phyloP scores from a whole-genome alignment of 2,888 invertebrate species.

The Matsumyia berberina region DNA sequence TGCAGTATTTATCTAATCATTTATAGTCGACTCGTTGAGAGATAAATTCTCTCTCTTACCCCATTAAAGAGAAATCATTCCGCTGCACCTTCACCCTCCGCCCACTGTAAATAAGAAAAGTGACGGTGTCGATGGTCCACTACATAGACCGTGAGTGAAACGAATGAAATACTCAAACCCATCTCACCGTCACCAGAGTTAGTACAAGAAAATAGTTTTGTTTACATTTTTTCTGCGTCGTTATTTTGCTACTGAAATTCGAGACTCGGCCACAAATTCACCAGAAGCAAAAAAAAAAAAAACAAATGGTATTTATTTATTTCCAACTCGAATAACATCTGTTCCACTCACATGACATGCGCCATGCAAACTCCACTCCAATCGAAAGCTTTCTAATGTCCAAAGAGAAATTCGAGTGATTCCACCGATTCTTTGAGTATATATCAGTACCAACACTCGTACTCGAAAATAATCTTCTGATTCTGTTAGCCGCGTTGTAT shows the following conservation, averaged over 20 bases:
- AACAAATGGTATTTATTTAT: not conserved
- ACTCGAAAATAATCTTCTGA: conserved; percentile 73
- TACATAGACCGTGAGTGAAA: conserved; percentile 11
- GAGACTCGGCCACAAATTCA: conserved; percentile 59
- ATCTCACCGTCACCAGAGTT: too few species aligned
- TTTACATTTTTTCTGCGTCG: conserved; percentile 69
- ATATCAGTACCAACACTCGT: conserved; percentile 52
- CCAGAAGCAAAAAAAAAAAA: conserved; percentile 25
- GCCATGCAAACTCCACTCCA: conserved; percentile 9
- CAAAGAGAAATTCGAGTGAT: conserved; percentile 67
- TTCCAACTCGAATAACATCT: conserved; percentile 44
- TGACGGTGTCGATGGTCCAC: not conserved
- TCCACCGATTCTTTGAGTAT: conserved; percentile 40
- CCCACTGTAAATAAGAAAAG: not conserved
- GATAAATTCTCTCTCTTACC: conserved; percentile 11
- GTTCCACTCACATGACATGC: conserved; percentile 55
- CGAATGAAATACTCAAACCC: not conserved
- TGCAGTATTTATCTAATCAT: conserved; percentile 48
- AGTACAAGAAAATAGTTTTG: conserved; percentile 67
- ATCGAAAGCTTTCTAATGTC: conserved; percentile 47
- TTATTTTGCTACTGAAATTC: conserved; percentile 52
- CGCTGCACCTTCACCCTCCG: not conserved
- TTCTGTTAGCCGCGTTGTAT: conserved; percentile 74
- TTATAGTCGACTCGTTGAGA: not conserved
- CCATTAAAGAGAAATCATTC: conserved; percentile 26